These are phyloP conservation scores for Neodiprion lecontei DNA, from an alignment of 1,140 invertebrate genomes.

Conservation along the genomic window DNA sequence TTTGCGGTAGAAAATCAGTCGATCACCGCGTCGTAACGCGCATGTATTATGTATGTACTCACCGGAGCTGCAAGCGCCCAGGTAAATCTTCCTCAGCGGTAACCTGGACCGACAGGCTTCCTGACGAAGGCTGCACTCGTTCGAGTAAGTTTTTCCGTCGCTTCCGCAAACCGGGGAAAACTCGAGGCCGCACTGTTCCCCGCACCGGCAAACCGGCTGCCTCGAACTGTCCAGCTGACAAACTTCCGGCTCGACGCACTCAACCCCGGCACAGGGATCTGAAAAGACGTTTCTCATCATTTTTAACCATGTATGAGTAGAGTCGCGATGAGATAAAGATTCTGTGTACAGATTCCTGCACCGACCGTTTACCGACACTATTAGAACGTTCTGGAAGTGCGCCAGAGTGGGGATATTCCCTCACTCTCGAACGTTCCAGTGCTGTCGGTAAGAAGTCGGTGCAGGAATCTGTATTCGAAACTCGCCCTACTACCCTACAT, in stretches of 20 bases:
- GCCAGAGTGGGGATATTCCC: background rate
- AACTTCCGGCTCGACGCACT: conserved; percentile 80
- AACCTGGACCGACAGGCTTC: conserved; percentile 78
- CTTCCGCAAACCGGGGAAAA: conserved; percentile 85
- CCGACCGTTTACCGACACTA: background rate
- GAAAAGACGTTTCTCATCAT: conserved; percentile 35
- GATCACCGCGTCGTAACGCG: no score
- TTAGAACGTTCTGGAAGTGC: background rate
- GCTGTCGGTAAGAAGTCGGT: no score
- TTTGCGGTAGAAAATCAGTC: no score
- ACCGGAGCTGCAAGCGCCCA: conserved; percentile 82
- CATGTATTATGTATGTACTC: conserved; percentile 33
- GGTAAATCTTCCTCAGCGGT: conserved; percentile 78
- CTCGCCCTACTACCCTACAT: no score
- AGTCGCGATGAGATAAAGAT: no score
- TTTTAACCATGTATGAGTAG: no score
- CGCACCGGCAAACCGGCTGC: conserved; percentile 80
- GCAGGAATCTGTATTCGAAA: no score
- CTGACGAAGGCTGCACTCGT: conserved; percentile 81
- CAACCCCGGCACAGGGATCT: conserved; percentile 84
- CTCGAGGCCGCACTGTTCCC: conserved; percentile 79
- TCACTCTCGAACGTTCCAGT: no score
- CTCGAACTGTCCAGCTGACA: conserved; percentile 83
- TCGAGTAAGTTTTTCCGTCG: conserved; percentile 86
- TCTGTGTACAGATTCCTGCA: background rate